These are phyloP conservation scores for Hylaeus anthracinus DNA, from an alignment of 1,140 invertebrate genomes.

Conservation along the genomic window DNA sequence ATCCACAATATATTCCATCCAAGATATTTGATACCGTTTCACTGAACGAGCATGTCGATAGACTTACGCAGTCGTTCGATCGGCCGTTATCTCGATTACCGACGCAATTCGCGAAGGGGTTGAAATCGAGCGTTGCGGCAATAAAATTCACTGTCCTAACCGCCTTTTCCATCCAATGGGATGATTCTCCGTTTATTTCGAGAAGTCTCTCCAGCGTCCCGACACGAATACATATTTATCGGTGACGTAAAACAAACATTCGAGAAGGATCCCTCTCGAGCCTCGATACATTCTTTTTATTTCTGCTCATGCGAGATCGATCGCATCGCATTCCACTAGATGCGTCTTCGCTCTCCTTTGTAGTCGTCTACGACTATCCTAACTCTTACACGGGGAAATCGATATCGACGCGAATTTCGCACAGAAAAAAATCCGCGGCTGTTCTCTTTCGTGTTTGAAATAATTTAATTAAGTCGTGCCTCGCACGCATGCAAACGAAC, in stretches of 20 bases:
- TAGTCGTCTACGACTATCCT: background rate
- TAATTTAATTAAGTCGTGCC: background rate
- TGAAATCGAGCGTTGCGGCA: background rate
- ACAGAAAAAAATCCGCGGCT: background rate
- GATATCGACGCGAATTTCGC: background rate
- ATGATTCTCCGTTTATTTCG: slow-evolving; percentile 3
- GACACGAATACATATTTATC: slow-evolving; percentile 53
- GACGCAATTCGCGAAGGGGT: background rate
- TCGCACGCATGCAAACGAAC: background rate
- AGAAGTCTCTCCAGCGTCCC: background rate
- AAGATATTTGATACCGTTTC: too few relatives aligned
- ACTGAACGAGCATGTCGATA: background rate
- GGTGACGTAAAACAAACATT: slow-evolving; percentile 26
- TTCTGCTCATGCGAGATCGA: slow-evolving; percentile 15
- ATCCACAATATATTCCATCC: too few relatives aligned
- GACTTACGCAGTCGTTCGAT: background rate
- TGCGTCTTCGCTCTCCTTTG: background rate
- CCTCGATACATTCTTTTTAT: slow-evolving; percentile 14
- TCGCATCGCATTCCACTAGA: slow-evolving; percentile 29
- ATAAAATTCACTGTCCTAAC: slow-evolving; percentile 17
- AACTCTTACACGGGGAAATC: background rate
- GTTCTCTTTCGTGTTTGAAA: background rate
- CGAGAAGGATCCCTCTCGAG: slow-evolving; percentile 33
- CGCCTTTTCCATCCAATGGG: background rate
- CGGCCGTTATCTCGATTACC: background rate